These are phyloP conservation scores for Hydractinia symbiolongicarpus DNA, from an alignment of 30 jellyfish, hydroid and myxozoan species.

Conservation along the genomic window DNA sequence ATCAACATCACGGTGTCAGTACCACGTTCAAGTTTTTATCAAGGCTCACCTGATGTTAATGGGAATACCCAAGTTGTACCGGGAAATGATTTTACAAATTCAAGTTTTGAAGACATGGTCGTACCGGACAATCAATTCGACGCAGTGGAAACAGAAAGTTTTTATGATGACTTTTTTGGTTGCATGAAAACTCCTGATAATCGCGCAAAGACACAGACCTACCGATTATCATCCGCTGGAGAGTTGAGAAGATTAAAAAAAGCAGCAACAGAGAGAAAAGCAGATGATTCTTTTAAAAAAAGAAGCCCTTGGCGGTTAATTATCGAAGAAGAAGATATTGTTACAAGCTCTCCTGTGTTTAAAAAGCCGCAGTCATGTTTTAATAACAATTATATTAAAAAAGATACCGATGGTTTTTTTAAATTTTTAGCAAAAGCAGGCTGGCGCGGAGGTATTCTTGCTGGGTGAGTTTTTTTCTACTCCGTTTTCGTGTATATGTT, in stretches of 20 bases:
- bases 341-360: conserved; percentile 26
- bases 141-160: conserved; percentile 28
- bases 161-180: conserved; percentile 26
- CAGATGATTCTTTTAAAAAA: neutral
- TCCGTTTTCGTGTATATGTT: too few relatives aligned
- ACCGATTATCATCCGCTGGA: neutral
- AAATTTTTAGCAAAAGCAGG: neutral
- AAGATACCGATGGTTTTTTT: conserved; percentile 9
- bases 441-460: conserved; percentile 7
- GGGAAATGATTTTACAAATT: conserved; percentile 3
- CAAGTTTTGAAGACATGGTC: neutral
- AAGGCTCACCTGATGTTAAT: conserved; percentile 11
- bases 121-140: conserved; percentile 14
- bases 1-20: conserved; percentile 28
- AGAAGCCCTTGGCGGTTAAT: conserved; percentile 28
- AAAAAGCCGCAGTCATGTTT: conserved; percentile 9
- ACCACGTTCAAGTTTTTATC: conserved; percentile 19
- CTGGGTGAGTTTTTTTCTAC: conserved; percentile 19
- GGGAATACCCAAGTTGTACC: conserved; percentile 39
- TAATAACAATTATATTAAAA: neutral
- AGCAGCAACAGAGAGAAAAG: neutral
- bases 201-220: neutral
- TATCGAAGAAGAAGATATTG: conserved; percentile 13
- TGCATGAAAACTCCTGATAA: conserved; percentile 25
- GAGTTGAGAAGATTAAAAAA: conserved; percentile 9